Evolutionary conservation across 2,888 invertebrate genomes (phyloP).

Genomic region (Hypsopygia costalis): DNA sequence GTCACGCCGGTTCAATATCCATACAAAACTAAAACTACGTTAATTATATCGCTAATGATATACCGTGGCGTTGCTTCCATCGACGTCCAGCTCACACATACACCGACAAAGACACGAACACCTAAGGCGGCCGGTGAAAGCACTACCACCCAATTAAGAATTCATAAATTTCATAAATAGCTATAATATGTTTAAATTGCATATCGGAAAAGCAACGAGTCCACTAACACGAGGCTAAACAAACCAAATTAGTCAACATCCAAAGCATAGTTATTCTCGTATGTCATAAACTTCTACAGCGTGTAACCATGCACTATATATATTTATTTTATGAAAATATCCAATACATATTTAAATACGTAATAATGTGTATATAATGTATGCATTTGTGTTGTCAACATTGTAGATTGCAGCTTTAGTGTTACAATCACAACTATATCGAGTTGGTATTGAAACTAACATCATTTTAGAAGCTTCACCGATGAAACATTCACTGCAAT

Average conservation of each 20-base stretch:
- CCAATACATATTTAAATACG: constrained; percentile 25
- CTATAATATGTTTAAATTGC: constrained; percentile 38
- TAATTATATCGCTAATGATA: constrained; percentile 33
- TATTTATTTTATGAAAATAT: constrained; percentile 36
- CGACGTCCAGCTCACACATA: constrained; percentile 24
- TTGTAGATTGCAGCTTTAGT: constrained; percentile 17
- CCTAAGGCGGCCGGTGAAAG: constrained; percentile 35
- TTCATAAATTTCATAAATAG: constrained; percentile 35
- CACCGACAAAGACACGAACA: no score
- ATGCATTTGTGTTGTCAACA: constrained; percentile 9
- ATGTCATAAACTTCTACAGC: constrained; percentile 34
- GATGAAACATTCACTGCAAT: no score
- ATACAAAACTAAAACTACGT: constrained; percentile 55
- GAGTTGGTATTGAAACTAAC: constrained; percentile 4
- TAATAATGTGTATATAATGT: constrained; percentile 16
- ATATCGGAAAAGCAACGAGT: constrained; percentile 45
- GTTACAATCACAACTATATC: constrained; percentile 18
- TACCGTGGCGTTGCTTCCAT: constrained; percentile 41
- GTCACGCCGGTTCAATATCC: constrained; percentile 42
- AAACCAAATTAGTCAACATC: constrained; percentile 48
- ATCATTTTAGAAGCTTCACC: not conserved
- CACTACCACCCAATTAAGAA: constrained; percentile 39
- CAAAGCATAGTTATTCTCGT: constrained; percentile 49
- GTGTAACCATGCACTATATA: constrained; percentile 44
- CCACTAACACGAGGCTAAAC: constrained; percentile 39